Base-by-base conservation (phyloP, 2,888 invertebrate species). In the Diadegma fenestrale region DNA sequence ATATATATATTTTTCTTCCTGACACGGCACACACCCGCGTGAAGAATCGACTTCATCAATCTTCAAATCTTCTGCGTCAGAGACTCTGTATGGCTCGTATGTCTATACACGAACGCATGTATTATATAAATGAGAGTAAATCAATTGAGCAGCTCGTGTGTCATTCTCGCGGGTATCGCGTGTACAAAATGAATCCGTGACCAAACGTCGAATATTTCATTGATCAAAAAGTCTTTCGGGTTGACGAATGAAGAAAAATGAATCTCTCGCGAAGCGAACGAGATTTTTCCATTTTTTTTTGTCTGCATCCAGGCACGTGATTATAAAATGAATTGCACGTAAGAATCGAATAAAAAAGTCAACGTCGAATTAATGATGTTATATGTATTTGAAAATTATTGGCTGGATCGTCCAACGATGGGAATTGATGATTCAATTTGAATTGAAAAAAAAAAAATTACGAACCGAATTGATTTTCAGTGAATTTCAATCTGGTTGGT, bases 31-130 rank as follows among this genome's bases (percentile, higher is more conserved):
- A 63, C 75, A 75, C 75, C 80, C 80, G 84, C 88, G 88, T 90
- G 89, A 89, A 89, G 68, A 91, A 91, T 91, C 87, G 86, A 64
- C 85, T 88, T 89, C 91, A 91, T 91, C 91, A 88, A 91, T 92
- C 91, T 89, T 88, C 84, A 78, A 81, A 68, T 84, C 63, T 66
- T 79, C 45, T 73, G 63, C 85, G 19, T 63, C 69, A 26, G 51
- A 33, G 64, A 64, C 8, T 64, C 33, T 64, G n/a, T 14, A 26
- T 58, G 4, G 37, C 12, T 33, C 63, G 63, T 37, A 37, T 63
- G 17, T 17, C 14, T 63, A 63, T 37, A 41, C 22, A 64, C 19
- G 43, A 10, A 37, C 17, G 63, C 51, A 72, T 63, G 22, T 48
- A 72, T 48, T 26, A 72, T 33, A 30, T 37, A n/a, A 54, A 73